Evolutionary conservation across 2,888 invertebrate genomes (phyloP).

Genomic region (Xanthorhoe designata): DNA sequence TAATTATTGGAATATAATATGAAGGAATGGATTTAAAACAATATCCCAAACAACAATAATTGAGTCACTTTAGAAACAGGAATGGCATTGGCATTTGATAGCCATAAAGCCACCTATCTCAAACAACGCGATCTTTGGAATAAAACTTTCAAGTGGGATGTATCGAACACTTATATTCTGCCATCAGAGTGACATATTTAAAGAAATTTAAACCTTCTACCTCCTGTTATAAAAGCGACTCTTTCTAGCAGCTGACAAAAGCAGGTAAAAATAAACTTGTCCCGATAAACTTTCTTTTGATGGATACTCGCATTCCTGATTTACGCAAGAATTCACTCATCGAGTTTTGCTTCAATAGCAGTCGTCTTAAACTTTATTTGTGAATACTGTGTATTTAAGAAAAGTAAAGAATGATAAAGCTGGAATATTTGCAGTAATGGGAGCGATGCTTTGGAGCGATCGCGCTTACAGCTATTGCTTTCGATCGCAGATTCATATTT

Average conservation of each 20-base stretch:
- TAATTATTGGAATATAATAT: no score
- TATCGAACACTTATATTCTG: conserved; percentile 51
- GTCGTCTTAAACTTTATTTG: conserved; percentile 63
- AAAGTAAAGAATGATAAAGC: conserved; percentile 27
- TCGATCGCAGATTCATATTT: background rate
- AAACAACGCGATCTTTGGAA: conserved; percentile 56
- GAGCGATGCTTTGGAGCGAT: conserved; percentile 7
- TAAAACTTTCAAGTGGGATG: conserved; percentile 67
- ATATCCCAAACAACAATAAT: conserved; percentile 44
- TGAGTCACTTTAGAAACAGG: conserved; percentile 49
- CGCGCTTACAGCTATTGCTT: conserved; percentile 1
- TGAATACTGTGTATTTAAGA: conserved; percentile 48
- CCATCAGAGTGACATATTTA: conserved; percentile 31
- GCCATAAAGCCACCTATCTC: conserved; percentile 42
- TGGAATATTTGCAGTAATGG: conserved; percentile 19
- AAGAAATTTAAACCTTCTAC: conserved; percentile 52
- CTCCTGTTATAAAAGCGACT: conserved; percentile 44
- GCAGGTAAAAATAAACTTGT: conserved; percentile 47
- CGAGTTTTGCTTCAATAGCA: conserved; percentile 65
- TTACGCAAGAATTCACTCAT: conserved; percentile 67
- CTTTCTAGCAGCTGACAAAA: conserved; percentile 27
- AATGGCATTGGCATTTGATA: conserved; percentile 51
- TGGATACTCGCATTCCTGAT: conserved; percentile 62
- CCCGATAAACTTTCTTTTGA: conserved; percentile 58
- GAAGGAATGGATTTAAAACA: no score